Evolutionary conservation across 2,113 vertebrate species (phyloP), one percentile per base, ranked within the genome.

Genomic region (Triplophysa rosa): DNA sequence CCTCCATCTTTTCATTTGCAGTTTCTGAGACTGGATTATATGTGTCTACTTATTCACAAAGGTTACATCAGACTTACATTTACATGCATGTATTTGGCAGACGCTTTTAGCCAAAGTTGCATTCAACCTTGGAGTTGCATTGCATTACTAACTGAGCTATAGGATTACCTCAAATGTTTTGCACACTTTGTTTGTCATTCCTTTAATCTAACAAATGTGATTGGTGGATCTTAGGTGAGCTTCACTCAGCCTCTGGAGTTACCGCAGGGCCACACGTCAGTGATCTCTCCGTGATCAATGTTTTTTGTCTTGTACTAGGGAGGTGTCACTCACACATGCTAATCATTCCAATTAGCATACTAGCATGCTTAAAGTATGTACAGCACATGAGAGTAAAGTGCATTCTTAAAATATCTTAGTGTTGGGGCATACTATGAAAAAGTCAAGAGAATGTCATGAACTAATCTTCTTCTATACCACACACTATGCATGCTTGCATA

Each of bases 201-300:
- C 2, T 37, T 4, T 81, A 12, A 65, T 7, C 62, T n/a, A 78
- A 29, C n/a, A 71, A 59, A 61, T 49, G 82, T 95, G 95, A 94
- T 94, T 65, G 94, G 95, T 79, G 94, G 92, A 64, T 96, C 95
- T 66, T 95, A 97, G 88, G 95, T 96, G 80, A 96, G 96, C 86
- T 96, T 98, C 89, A 95, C 94, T 77, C 95, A 96, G 82, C 94
- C 95, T 47, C 81, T 96, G 89, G 95, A 96, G 95, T 96, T 87
- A 96, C 94, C 65, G 94, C 93, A 0, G 95, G 94, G 33, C 94
- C 92, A 45, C 90, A 93, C 54, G 93, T 96, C 90, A 95, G 93
- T n/a, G 94, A 94, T 37, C 89, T 96, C 33, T 94, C 91, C 2
- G 94, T 97, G 11, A 85, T 96, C 33, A 86, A 88, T 68, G 94